These are phyloP conservation scores for Furcifer pardalis DNA, from an alignment of 2,797 vertebrate genomes.

Conservation along the genomic window DNA sequence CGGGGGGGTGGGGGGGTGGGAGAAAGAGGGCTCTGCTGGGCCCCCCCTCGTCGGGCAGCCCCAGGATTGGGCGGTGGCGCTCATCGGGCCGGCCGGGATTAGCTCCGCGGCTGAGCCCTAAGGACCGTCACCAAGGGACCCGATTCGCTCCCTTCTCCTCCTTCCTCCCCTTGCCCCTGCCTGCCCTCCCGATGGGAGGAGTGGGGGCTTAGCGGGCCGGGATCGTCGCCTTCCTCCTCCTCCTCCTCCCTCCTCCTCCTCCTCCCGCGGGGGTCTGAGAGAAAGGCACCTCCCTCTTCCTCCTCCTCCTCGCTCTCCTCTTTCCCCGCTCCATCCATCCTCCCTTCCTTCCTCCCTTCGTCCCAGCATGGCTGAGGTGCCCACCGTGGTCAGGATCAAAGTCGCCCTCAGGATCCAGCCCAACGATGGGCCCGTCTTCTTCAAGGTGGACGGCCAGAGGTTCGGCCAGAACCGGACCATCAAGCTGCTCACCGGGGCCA, in stretches of 20 bases:
- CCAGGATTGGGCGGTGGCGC: constrained; percentile 39
- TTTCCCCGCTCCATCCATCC: neutral
- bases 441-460: constrained; percentile 93
- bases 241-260: neutral
- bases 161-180: neutral
- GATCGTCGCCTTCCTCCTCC: neutral
- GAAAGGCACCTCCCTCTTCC: constrained; percentile 28
- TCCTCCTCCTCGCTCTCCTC: neutral
- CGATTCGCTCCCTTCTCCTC: neutral
- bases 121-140: constrained; percentile 22
- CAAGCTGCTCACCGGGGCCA: constrained; percentile 94
- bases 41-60: neutral
- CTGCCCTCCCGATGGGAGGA: neutral
- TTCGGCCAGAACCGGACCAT: constrained; percentile 96
- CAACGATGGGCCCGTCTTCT: constrained; percentile 90
- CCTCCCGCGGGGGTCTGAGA: neutral
- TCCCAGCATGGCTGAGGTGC: constrained; percentile 87
- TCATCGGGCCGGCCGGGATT: constrained; percentile 55
- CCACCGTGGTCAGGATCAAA: constrained; percentile 87
- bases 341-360: constrained; percentile 57
- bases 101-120: constrained; percentile 34
- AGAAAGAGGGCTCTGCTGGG: rapidly evolving
- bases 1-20: too few relatives aligned
- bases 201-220: neutral
- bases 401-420: constrained; percentile 92